Percentiles rank a stretch among this genome's conserved stretches.
These are phyloP conservation scores for Euura saliciscinereae DNA, from an alignment of 1,140 invertebrate species.

Conservation along the genomic window DNA sequence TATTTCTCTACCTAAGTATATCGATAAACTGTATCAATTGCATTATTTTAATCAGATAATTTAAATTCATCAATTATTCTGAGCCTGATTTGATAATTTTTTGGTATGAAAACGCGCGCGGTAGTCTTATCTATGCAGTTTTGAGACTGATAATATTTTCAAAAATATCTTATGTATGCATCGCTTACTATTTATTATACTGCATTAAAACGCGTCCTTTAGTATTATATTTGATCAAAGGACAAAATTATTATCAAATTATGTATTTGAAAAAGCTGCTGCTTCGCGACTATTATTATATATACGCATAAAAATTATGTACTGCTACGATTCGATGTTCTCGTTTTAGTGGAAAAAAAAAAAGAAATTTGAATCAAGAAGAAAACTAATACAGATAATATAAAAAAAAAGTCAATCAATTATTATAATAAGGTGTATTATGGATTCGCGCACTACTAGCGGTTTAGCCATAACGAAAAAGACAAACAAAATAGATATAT, in stretches of 20 bases:
- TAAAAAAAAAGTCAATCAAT: background rate
- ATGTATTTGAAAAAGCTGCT: too few species aligned
- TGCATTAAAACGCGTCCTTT: background rate
- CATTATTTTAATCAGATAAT: background rate
- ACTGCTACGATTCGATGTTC: background rate
- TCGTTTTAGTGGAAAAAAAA: background rate
- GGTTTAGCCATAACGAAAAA: background rate
- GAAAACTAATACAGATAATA: background rate
- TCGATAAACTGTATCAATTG: background rate
- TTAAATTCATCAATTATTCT: background rate
- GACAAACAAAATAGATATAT: background rate
- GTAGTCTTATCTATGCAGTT: slow-evolving; percentile 4
- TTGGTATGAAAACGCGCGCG: background rate
- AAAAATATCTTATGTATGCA: background rate
- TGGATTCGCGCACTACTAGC: background rate
- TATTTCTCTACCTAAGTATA: background rate
- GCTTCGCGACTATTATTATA: too few species aligned
- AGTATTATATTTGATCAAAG: background rate
- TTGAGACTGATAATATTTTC: background rate
- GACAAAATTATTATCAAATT: background rate
- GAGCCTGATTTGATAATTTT: background rate
- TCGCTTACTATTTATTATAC: slow-evolving; percentile 1
- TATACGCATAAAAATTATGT: too few species aligned
- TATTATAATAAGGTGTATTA: background rate
- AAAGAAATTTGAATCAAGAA: background rate